Base-by-base conservation (phyloP, 2,113 vertebrate genomes). In the Ceyx cyanopectus region DNA sequence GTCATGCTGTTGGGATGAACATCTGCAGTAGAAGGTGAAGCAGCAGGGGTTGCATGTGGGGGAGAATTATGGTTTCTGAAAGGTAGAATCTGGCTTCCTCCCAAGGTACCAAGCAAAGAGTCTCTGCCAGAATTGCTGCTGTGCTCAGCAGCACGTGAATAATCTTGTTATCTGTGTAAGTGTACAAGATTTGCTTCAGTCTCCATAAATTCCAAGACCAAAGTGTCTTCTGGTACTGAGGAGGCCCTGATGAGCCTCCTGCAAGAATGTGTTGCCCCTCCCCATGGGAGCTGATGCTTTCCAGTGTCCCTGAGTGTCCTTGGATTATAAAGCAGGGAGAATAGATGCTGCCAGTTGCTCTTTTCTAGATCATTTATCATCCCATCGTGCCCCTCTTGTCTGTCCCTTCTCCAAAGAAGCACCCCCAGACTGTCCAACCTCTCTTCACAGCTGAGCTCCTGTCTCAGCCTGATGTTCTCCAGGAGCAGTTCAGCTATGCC, bases 131-230 rank as follows among this genome's bases (percentile, higher is more conserved):
- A 41, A n/a, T 43, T 0, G 0, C 48, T 84, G n/a, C 65, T 67
- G 57, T 27, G 69, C 57, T 75, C 62, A 90, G 53, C 41, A 75
- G 75, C 75, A 41, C 0, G 1, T 41, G 85, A 63, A 46, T 50
- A 26, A 85, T 60, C 67, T 76, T 9, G 8, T 70, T 72, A 63
- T 5, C 32, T 72, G 21, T 17, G 32, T 18, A 67, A 68, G 70
- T 34, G 27, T 67, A 63, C 9, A 45, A 82, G 66, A 72, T 15
- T 48, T 60, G 58, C 48, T 60, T 80, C 63, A 41, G 48, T 80
- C 48, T 80, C 0, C 0, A 21, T 51, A n/a, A 68, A 68, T 83
- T 76, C 34, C 0, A 4, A 50, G 69, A 46, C 22, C 22, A 11
- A 88, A 83, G 0, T 16, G 8, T 46, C 43, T 53, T 56, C 34